These are phyloP conservation scores for Indicator maculatus DNA, from an alignment of 2,113 vertebrate species.

Conservation along the genomic window DNA sequence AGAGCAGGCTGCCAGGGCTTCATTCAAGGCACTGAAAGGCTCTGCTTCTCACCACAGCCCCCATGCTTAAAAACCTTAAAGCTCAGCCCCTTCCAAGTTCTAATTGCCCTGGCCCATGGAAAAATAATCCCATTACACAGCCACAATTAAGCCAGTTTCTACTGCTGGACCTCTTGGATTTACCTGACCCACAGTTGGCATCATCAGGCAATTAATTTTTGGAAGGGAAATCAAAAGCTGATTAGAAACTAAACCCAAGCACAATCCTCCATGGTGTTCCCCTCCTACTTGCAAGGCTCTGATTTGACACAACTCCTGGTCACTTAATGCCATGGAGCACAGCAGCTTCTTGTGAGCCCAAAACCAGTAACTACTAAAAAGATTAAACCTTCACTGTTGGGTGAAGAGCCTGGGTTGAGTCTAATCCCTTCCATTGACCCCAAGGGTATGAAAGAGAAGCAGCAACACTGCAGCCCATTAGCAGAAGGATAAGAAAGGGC, in stretches of 20 bases:
- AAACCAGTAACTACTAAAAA: neutral
- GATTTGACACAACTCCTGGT: neutral
- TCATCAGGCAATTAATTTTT: neutral
- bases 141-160: neutral
- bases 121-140: neutral
- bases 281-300: neutral
- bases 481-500: neutral
- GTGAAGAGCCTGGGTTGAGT: neutral
- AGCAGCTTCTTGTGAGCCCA: neutral
- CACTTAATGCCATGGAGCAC: neutral
- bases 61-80: neutral
- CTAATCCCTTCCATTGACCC: neutral
- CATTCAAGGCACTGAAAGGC: accelerated
- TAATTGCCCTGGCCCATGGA: neutral
- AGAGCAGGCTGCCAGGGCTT: neutral
- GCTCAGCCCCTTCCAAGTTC: neutral
- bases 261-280: accelerated
- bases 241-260: neutral
- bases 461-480: neutral
- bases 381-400: neutral
- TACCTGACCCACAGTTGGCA: neutral
- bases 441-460: neutral
- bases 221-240: neutral
- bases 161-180: neutral
- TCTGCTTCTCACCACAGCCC: neutral